phyloP scores from a whole-genome alignment of 92 coral and sea anemone genomes.

The Plumapathes pennacea region DNA sequence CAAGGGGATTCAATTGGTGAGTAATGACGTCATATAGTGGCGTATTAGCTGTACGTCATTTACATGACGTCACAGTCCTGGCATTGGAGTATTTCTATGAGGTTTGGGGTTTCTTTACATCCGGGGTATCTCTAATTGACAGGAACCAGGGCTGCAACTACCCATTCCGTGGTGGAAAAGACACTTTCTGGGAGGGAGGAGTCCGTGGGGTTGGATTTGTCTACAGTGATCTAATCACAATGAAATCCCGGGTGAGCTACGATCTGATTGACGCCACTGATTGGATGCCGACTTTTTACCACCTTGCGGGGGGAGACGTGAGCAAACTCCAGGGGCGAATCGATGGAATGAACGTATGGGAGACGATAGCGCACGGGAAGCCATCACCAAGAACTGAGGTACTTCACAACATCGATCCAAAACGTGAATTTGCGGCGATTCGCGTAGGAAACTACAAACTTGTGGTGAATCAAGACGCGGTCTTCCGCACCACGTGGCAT shows the following conservation, averaged over 20 bases:
- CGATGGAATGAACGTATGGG: conserved; percentile 96
- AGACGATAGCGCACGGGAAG: conserved; percentile 70
- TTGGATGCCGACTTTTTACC: conserved; percentile 98
- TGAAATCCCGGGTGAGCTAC: conserved; percentile 82
- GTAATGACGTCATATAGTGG: not conserved
- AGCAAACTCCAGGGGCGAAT: conserved; percentile 59
- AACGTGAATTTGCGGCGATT: conserved; percentile 86
- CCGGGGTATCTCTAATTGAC: not conserved
- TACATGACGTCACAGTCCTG: not conserved
- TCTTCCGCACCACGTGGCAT: conserved; percentile 78
- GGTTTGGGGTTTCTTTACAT: not conserved
- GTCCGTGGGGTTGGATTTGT: conserved; percentile 97
- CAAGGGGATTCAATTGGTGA: conserved; percentile 94
- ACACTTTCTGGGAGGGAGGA: conserved; percentile 99
- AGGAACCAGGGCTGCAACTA: conserved; percentile 98
- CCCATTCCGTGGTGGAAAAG: conserved; percentile 95
- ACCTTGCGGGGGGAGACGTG: conserved; percentile 94
- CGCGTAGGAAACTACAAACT: conserved; percentile 77
- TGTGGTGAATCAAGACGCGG: conserved; percentile 85
- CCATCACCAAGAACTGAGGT: conserved; percentile 85
- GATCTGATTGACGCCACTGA: conserved; percentile 93
- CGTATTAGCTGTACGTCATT: not conserved
- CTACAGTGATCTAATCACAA: conserved; percentile 78
- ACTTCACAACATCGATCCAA: conserved; percentile 93
- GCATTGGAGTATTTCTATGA: not conserved